Percentiles rank a stretch among this genome's conserved stretches.
These are phyloP conservation scores for Chamaedrilus cognettii DNA, from an alignment of 2,888 invertebrate genomes.

Conservation along the genomic window DNA sequence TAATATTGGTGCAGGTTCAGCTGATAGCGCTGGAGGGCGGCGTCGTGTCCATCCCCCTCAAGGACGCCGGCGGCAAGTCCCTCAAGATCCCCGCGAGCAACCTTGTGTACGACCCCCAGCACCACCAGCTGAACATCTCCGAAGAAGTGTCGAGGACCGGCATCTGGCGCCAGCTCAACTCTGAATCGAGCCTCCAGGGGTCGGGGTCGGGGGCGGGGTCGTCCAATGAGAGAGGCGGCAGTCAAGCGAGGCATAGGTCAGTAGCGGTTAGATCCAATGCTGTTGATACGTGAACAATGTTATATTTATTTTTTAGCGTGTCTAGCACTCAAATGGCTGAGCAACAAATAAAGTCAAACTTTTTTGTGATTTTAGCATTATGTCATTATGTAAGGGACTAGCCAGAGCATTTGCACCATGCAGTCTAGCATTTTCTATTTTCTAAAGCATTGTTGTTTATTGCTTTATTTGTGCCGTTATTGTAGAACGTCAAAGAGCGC, in stretches of 20 bases:
- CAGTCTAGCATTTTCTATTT: neutral
- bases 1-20: too few relatives aligned
- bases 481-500: neutral
- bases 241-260: neutral
- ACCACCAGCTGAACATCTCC: constrained; percentile 66
- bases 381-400: too few relatives aligned
- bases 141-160: constrained; percentile 92
- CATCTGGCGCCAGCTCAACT: constrained; percentile 71
- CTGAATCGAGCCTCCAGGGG: constrained; percentile 30
- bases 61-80: constrained; percentile 75
- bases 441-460: neutral
- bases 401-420: too few relatives aligned
- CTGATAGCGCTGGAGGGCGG: constrained; percentile 54
- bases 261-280: too few relatives aligned
- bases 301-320: too few relatives aligned
- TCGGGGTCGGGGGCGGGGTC: neutral
- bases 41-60: constrained; percentile 82
- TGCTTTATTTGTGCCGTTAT: neutral
- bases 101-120: constrained; percentile 41
- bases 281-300: too few relatives aligned
- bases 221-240: neutral
- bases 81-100: constrained; percentile 81
- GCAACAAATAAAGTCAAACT: too few relatives aligned
- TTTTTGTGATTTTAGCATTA: too few relatives aligned
- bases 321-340: too few relatives aligned